Base-by-base conservation (phyloP, 2,113 vertebrate species). In the Oncorhynchus gorbuscha region DNA sequence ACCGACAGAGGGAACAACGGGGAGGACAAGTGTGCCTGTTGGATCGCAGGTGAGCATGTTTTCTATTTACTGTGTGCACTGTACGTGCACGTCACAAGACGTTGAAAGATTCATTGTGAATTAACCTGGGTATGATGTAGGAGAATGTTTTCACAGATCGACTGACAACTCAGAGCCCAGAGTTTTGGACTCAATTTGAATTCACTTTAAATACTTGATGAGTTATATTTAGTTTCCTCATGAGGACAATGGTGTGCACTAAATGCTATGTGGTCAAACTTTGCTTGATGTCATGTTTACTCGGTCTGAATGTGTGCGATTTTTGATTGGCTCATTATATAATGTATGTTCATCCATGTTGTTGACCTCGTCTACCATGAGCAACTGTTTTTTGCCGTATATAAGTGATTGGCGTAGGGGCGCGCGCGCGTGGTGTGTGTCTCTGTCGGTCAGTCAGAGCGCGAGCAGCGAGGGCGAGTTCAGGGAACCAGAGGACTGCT, bases 401-500 rank as follows among this genome's bases (percentile, higher is more conserved):
- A 69, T 80, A 72, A 61, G 24, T 80, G 76, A 78, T 18, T 14
- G 51, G 18, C 51, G 5, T 14, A 14, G 51, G 13, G 51, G 68
- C 55, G 12, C 32, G 72, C 45, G 39, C 20, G 55, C 70, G 9
- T 61, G 18, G 61, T 24, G 64, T 86, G 85, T 61, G 77, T 87
- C 78, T 87, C 73, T 87, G 85, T 89, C 87, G 79, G 86, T 89
- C 88, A 91, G 87, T 97, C 94, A 98, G 92, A 98, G 95, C 76
- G 97, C 97, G 71, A 98, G 95, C 89, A 98, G 95, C 73, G 97
- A 98, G 89, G 97, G 95, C 81, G 97, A 97, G 90, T 94, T 97
- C 94, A 98, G 92, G 93, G 96, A 97, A 95, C 98, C 96, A 84
- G 95, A 96, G 66, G 93, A 94, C 90, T 96, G 95, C 93, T 99